A percentile compares a stretch with the other conserved stretches of the same genome.
These are phyloP conservation scores for Lasioglossum marginatum DNA, from an alignment of 2,888 invertebrate species.

Conservation along the genomic window DNA sequence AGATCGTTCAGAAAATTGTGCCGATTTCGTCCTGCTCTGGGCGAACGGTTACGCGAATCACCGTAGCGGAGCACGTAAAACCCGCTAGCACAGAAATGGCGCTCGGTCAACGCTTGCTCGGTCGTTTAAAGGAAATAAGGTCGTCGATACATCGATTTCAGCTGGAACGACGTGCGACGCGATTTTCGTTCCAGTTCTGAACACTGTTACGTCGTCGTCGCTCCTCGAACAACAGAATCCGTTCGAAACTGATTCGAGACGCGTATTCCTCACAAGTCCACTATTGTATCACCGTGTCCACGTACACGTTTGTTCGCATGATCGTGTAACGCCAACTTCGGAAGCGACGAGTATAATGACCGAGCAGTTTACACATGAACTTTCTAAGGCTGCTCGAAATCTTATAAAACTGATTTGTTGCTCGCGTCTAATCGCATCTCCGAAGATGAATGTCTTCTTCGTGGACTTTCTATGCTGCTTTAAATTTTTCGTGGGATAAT, in stretches of 20 bases:
- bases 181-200: conserved; percentile 52
- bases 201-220: conserved; percentile 15
- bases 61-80: conserved; percentile 67
- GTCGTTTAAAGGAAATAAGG: conserved; percentile 72
- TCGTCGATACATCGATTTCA: conserved; percentile 71
- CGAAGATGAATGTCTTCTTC: neutral
- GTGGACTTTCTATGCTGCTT: neutral
- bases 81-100: conserved; percentile 69
- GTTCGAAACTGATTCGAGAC: conserved; percentile 9
- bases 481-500: neutral
- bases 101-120: conserved; percentile 66
- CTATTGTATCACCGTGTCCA: neutral
- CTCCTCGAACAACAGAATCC: conserved; percentile 7
- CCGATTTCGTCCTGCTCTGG: conserved; percentile 46
- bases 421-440: neutral
- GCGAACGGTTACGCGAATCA: conserved; percentile 64
- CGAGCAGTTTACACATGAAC: neutral
- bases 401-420: conserved; percentile 2
- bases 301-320: neutral
- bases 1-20: conserved; percentile 37
- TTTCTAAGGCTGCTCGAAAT: neutral
- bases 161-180: conserved; percentile 60
- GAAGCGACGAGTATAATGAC: neutral
- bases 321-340: neutral
- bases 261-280: conserved; percentile 1